Percentiles rank a stretch among this genome's conserved stretches.
phyloP scores from a whole-genome alignment of 2,113 vertebrate genomes.

The Phoenicopterus ruber region DNA sequence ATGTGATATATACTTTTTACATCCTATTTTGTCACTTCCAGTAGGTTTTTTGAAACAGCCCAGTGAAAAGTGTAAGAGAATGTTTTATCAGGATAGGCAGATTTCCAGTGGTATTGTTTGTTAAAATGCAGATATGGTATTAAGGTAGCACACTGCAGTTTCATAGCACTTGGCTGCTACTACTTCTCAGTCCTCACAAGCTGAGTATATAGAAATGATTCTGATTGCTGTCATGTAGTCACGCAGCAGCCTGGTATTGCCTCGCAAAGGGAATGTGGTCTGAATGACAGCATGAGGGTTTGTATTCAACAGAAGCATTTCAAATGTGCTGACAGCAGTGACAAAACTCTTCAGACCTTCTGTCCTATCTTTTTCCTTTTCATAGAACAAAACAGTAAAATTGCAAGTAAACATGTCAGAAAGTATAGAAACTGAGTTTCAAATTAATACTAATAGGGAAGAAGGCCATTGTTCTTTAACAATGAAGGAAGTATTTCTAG shows the following conservation, averaged over 20 bases:
- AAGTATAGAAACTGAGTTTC: background rate
- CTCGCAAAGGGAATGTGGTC: background rate
- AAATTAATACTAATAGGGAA: conserved; percentile 1
- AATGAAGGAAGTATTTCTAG: background rate
- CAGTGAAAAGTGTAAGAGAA: background rate
- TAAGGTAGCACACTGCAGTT: background rate
- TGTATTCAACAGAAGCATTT: conserved; percentile 4
- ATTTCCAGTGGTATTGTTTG: background rate
- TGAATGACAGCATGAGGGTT: conserved; percentile 6
- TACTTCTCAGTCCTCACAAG: background rate
- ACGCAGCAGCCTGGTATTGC: background rate
- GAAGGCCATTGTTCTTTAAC: background rate
- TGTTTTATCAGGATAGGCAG: background rate
- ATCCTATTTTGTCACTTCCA: background rate
- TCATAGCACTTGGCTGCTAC: background rate
- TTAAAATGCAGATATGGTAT: background rate
- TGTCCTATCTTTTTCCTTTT: background rate
- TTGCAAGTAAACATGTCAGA: conserved; percentile 26
- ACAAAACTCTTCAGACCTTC: conserved; percentile 43
- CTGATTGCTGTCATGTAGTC: background rate
- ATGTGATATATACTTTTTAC: background rate
- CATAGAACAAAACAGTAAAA: background rate
- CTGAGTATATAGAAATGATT: background rate
- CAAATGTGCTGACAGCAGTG: conserved; percentile 25
- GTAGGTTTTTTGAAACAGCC: background rate